Base-by-base conservation (phyloP, 2,797 vertebrate genomes). In the Alca torda region DNA sequence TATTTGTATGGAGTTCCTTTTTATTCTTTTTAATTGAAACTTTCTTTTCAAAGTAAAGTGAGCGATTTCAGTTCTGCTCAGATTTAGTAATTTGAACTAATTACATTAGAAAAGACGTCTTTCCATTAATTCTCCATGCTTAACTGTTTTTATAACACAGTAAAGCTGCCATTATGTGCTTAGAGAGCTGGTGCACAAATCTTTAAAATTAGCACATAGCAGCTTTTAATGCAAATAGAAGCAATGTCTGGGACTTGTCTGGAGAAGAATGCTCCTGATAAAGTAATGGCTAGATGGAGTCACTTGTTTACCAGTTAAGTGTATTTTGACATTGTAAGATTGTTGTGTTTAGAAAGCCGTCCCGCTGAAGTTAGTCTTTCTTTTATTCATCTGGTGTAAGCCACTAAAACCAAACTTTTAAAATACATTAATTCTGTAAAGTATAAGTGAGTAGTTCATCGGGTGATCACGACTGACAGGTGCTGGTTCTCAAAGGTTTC, bases 1-100 rank as follows among this genome's bases (percentile, higher is more conserved):
- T 97, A 97, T 96, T 98, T 98, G 91, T 83, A 90, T 85, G n/a
- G 67, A 87, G 50, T 79, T 94, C 75, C 83, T 94, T 95, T 95
- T 95, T 90, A 79, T 65, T 91, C 90, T 87, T 95, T 91, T 80
- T 87, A 96, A 96, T 93, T 94, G 68, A 84, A 86, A 91, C 77
- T 81, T 94, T 84, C 72, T 96, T 93, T 94, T 94, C 96, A 80
- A 89, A 91, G 95, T 96, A 73, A 80, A 94, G 90, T 89, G 95
- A 97, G 65, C 88, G 45, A 85, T 96, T 97, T 96, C 95, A 91
- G 92, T 90, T 95, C 74, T 93, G 87, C 95, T 97, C 87, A 97
- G 94, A 95, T 96, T 96, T 75, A 95, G 95, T 96, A 85, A 67
- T 93, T 97, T 96, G 87, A 93, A 92, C 90, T 95, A 95, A 96